phyloP scores from a whole-genome alignment of 2,888 invertebrate species.

The Sinohyriopsis cumingii region DNA sequence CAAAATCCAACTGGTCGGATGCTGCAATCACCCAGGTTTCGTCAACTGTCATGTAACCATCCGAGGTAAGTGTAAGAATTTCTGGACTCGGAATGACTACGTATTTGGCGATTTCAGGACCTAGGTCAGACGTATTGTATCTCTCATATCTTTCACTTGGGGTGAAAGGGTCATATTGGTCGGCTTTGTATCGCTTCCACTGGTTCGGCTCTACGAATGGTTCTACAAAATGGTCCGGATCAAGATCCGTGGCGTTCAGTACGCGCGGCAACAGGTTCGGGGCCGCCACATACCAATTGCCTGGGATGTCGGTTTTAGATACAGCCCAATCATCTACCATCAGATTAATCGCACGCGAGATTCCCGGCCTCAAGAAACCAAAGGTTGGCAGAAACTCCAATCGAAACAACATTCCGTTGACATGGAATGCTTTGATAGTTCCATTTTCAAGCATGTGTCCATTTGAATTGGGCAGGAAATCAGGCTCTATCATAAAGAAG shows the following conservation, averaged over 20 bases:
- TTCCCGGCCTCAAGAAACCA: conserved; percentile 33
- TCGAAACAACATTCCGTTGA: conserved; percentile 55
- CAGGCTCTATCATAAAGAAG: conserved; percentile 58
- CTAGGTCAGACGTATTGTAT: conserved; percentile 30
- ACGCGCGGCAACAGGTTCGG: conserved; percentile 32
- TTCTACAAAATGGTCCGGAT: conserved; percentile 46
- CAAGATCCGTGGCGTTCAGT: conserved; percentile 37
- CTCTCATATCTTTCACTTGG: conserved; percentile 45
- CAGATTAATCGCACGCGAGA: conserved; percentile 39
- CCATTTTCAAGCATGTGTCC: conserved; percentile 31
- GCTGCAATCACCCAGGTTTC: conserved; percentile 41
- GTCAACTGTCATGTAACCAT: conserved; percentile 23
- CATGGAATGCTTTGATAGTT: conserved; percentile 45
- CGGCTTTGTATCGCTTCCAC: conserved; percentile 50
- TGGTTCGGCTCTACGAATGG: conserved; percentile 46
- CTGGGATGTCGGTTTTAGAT: conserved; percentile 49
- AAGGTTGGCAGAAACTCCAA: conserved; percentile 46
- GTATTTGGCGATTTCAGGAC: conserved; percentile 10
- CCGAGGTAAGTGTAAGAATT: conserved; percentile 11
- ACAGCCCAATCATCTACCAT: conserved; percentile 55
- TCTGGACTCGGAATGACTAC: conserved; percentile 48
- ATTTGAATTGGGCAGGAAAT: conserved; percentile 36
- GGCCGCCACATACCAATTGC: conserved; percentile 55
- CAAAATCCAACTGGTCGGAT: conserved; percentile 29
- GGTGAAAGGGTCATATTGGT: conserved; percentile 54